Base-by-base conservation (phyloP, 2,888 invertebrate species). In the Tetropium fuscum region DNA sequence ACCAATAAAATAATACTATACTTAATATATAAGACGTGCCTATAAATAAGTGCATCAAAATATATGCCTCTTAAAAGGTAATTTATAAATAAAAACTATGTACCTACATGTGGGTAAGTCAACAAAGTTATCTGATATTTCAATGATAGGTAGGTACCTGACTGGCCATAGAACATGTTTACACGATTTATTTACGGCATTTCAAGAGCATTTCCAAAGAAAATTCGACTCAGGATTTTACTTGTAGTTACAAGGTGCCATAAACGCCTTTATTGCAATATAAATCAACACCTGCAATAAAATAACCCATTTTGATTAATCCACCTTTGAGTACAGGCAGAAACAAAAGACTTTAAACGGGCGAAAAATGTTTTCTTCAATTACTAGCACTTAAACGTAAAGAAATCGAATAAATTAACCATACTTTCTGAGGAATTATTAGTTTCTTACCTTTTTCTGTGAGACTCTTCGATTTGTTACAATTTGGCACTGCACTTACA, bases 401-500 rank as follows among this genome's bases (percentile, higher is more conserved):
- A 13, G 19, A 48, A 36, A 34, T 19, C 11, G n/a, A 1, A 22
- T 22, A 51, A 51, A 51, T 25, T n/a, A n/a, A 10, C 13, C 11
- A 11, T 20, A 15, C 22, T 38, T 20, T 25, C 11, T 7, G 3
- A 27, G 40, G 27, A 40, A 38, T 7, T 25, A 15, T 10, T 18
- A 18, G 11, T 51, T 61, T 58, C 66, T 66, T 57, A 66, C 66
- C 66, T 57, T 63, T 58, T 47, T 32, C 25, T 58, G 43, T 13
- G 47, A 40, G 43, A 32, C 38, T 54, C 49, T 44, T 55, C 38
- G 32, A 44, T 54, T 48, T 40, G 40, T 36, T 55, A 43, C 32
- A 57, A 59, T 63, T 59, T 59, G 64, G 59, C 66, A 70, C 70
- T 60, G 61, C 67, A 68, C 66, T 60, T 49, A 38, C 47, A 64